Evolutionary conservation across 92 coral and sea anemone species (phyloP).

Genomic region (Scolanthus callimorphus): DNA sequence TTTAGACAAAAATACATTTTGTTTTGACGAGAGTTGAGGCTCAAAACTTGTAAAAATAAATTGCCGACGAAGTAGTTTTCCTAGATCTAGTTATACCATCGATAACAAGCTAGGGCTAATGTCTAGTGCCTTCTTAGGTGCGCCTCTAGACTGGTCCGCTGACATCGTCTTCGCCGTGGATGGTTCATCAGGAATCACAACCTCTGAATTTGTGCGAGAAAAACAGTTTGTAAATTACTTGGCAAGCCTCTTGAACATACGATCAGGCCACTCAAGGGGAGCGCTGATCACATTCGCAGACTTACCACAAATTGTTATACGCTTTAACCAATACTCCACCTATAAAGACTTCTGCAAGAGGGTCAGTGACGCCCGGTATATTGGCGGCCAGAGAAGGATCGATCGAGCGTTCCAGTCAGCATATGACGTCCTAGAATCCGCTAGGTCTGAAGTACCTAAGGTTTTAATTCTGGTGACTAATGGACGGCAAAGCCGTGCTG

Average conservation of each 20-base stretch:
- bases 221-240: slow-evolving; percentile 68
- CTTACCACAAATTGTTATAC: slow-evolving; percentile 27
- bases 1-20: too few species aligned
- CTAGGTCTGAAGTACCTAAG: slow-evolving; percentile 57
- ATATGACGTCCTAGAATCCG: slow-evolving; percentile 30
- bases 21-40: too few species aligned
- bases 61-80: too few species aligned
- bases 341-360: slow-evolving; percentile 31
- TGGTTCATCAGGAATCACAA: slow-evolving; percentile 59
- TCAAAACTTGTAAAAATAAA: too few species aligned
- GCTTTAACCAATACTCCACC: slow-evolving; percentile 37
- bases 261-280: slow-evolving; percentile 47
- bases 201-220: slow-evolving; percentile 53
- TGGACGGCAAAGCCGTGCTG: slow-evolving; percentile 38
- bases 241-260: slow-evolving; percentile 44
- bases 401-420: slow-evolving; percentile 59
- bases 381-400: slow-evolving; percentile 46
- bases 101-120: too few species aligned
- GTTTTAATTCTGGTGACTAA: slow-evolving; percentile 66
- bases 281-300: slow-evolving; percentile 49
- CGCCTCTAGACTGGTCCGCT: slow-evolving; percentile 38
- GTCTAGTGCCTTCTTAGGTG: slow-evolving; percentile 1
- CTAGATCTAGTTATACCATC: too few species aligned
- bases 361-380: slow-evolving; percentile 32
- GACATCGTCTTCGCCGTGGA: slow-evolving; percentile 79